Base-by-base conservation (phyloP, 2,797 vertebrate genomes). In the Parauchenoglanis ngamensis region DNA sequence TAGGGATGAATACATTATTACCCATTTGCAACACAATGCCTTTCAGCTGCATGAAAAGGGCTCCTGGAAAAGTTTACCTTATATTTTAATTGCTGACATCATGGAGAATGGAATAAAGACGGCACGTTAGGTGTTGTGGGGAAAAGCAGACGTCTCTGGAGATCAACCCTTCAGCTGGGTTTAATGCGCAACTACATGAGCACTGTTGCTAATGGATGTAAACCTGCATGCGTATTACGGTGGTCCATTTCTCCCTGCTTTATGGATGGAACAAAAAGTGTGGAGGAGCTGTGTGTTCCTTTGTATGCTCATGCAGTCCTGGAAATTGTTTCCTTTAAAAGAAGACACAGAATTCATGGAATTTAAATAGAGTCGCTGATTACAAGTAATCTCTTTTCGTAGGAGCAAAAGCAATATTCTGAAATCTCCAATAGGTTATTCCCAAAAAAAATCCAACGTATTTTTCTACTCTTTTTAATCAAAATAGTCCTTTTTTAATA, bases 1-100 rank as follows among this genome's bases (percentile, higher is more conserved):
- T 95, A 89, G 92, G 94, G 95, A 96, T 96, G 94, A 96, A 95
- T 94, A 95, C 94, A 94, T 95, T 95, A 96, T 94, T 94, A 94
- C 91, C 92, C 87, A 93, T 95, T 95, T 95, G 93, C 93, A 91
- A 92, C 93, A 92, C 92, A 91, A 91, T 93, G 92, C 94, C 94
- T 94, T 95, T 94, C 91, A 94, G 91, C 91, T 46, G 2, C 75
- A 89, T 94, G 90, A 95, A 95, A 95, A 91, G 92, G 75, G 89
- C 88, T 91, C 88, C 92, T 93, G 89, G 89, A 94, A 95, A 94
- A 91, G 31, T 95, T 94, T 91, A 92, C 93, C 93, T 93, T 94
- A 87, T 90, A 91, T 92, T 94, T 95, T 94, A 95, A 95, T 95
- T 95, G 92, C 94, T 94, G 93, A 92, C 92, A 94, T 95, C 93